Evolutionary conservation across 2,888 invertebrate species (phyloP).

Genomic region (Drosophila gaucha): DNA sequence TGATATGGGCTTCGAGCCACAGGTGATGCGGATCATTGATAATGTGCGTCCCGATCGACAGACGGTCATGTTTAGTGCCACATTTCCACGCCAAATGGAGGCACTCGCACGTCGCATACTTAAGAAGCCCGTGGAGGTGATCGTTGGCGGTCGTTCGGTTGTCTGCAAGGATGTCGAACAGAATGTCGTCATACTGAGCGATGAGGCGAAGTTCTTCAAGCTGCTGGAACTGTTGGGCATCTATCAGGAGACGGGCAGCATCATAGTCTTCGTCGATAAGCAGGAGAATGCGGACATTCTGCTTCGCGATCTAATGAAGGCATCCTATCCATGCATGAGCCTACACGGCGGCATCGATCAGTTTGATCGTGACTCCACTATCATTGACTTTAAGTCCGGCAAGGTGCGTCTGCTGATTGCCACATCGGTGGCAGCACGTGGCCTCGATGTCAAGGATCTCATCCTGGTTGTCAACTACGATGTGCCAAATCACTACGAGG

Average conservation of each 20-base stretch:
- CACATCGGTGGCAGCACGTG: slow-evolving; percentile 98
- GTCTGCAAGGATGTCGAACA: slow-evolving; percentile 99
- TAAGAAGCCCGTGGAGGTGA: slow-evolving; percentile 97
- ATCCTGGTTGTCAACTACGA: slow-evolving; percentile 99
- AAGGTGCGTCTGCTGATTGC: slow-evolving; percentile 97
- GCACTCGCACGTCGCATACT: slow-evolving; percentile 97
- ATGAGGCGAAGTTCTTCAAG: slow-evolving; percentile 99
- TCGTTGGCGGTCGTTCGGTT: slow-evolving; percentile 97
- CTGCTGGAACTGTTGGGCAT: slow-evolving; percentile 97
- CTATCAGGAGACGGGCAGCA: slow-evolving; percentile 95
- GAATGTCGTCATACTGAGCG: slow-evolving; percentile 95
- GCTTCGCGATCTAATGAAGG: slow-evolving; percentile 97
- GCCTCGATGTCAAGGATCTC: slow-evolving; percentile 99
- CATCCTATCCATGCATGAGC: slow-evolving; percentile 98
- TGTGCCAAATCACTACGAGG: slow-evolving; percentile 99
- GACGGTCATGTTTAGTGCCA: slow-evolving; percentile 99
- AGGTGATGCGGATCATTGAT: slow-evolving; percentile 96
- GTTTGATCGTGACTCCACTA: slow-evolving; percentile 99
- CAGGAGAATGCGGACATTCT: slow-evolving; percentile 98
- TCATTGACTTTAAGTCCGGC: slow-evolving; percentile 98
- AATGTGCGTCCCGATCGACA: slow-evolving; percentile 98
- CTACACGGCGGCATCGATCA: slow-evolving; percentile 99
- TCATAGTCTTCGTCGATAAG: slow-evolving; percentile 98
- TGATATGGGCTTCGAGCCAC: slow-evolving; percentile 98
- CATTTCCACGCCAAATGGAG: slow-evolving; percentile 99